A percentile compares a stretch with the other conserved stretches of the same genome.
Conservation (phyloP, 2,797 vertebrate genomes). For the Avahi laniger region DNA sequence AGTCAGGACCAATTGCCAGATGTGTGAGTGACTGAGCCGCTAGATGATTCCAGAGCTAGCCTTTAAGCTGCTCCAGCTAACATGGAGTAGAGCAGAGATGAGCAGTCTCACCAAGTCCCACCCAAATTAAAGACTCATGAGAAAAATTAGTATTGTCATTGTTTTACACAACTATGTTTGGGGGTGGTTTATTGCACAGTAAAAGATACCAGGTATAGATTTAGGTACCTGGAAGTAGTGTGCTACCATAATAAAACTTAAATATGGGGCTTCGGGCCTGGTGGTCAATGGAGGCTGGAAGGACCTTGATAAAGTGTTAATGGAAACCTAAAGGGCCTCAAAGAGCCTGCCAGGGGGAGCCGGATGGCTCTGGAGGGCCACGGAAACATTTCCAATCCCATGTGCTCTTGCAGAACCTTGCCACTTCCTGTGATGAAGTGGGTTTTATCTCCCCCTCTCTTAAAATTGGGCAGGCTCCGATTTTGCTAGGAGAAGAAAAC, state of each 20-base stretch:
- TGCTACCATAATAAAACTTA: background rate
- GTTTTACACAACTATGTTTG: background rate
- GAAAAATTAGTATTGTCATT: background rate
- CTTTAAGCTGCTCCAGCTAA: background rate
- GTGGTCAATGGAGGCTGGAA: background rate
- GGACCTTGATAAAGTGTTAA: background rate
- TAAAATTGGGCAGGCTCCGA: background rate
- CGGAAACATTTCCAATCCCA: background rate
- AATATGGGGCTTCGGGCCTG: background rate
- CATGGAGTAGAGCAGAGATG: background rate
- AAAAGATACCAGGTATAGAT: background rate
- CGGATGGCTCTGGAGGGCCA: background rate
- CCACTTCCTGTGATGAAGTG: background rate
- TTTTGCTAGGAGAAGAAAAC: background rate
- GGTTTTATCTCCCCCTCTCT: background rate
- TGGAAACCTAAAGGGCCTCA: background rate
- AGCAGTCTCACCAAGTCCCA: background rate
- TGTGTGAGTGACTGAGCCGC: background rate
- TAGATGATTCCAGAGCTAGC: background rate
- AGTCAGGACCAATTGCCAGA: background rate
- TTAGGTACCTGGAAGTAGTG: background rate
- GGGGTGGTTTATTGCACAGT: background rate
- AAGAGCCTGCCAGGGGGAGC: background rate
- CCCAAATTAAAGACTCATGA: background rate
- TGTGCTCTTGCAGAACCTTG: background rate